Evolutionary conservation across 2,113 vertebrate species (phyloP), one percentile per base, ranked within the genome.

Genomic region (Dromaius novaehollandiae): DNA sequence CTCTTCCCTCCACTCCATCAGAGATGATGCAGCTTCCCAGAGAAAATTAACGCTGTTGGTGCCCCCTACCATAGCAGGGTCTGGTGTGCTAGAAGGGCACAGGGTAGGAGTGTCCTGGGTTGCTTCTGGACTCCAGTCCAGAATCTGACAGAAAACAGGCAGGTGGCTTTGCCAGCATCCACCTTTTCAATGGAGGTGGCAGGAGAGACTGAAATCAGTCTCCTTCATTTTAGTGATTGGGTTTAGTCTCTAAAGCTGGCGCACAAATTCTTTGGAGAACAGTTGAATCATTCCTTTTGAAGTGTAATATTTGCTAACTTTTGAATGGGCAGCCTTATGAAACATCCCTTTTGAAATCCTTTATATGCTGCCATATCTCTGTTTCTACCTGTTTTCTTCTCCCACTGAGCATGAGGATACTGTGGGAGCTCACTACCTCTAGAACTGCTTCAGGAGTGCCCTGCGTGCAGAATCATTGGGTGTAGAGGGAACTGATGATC

Each of bases 251-350:
- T 78, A 78, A 64, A 92, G 34, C 46, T 95, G 84, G 64, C 89
- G 89, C 46, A 56, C 32, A 86, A 56, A 81, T n/a, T 75, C 51
- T n/a, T 91, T 65, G 68, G 80, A 86, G 75, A 88, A 78, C 25
- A 91, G 82, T 71, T 86, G 91, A 97, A 89, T 95, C 83, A 95
- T 84, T 95, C 56, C 32, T 86, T 81, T 90, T 86, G n/a, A 66
- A 89, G 56, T 86, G 42, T 13, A 84, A 11, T 78, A 79, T 63
- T 95, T 92, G 55, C 85, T 94, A 89, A 93, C 34, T 86, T 63
- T 7, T 42, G 70, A 81, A 86, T 8, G 53, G 70, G 53, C 74
- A 76, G 50, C 83, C 44, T 6, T 61, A 13, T 16, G 56, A 71
- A 58, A n/a, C 66, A 18, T 63, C 44, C 44, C 6, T 69, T 83